A percentile compares a stretch with the other conserved stretches of the same genome.
phyloP scores from a whole-genome alignment of 2,888 invertebrate species.

The Andrena fulva region DNA sequence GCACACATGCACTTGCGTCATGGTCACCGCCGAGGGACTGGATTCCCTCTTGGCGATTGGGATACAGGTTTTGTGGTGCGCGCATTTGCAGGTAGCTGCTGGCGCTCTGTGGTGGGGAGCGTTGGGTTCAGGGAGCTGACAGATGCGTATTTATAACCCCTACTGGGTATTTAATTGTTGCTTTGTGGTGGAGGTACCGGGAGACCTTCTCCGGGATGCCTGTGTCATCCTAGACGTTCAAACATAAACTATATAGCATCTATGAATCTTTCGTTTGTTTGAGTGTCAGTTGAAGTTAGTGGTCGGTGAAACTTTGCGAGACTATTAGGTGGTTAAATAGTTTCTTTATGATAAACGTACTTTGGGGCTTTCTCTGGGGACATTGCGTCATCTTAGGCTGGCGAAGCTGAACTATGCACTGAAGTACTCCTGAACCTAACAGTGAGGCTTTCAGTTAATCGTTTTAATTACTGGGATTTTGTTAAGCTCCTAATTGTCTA shows the following conservation, averaged over 20 bases:
- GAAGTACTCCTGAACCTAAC: neutral
- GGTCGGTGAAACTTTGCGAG: neutral
- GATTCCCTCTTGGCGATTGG: neutral
- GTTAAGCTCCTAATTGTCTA: too few relatives aligned
- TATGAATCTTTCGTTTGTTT: neutral
- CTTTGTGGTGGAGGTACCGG: neutral
- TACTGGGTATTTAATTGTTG: too few relatives aligned
- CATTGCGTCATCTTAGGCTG: too few relatives aligned
- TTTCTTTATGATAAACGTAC: too few relatives aligned
- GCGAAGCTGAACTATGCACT: neutral
- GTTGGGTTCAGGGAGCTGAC: neutral
- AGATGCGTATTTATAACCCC: too few relatives aligned
- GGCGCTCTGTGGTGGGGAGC: neutral
- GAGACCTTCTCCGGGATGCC: neutral
- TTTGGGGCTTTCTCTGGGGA: too few relatives aligned
- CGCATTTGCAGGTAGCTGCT: neutral
- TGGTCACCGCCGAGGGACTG: neutral
- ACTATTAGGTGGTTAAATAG: neutral
- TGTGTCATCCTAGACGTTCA: neutral
- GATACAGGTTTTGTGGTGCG: neutral
- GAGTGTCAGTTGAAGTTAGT: neutral
- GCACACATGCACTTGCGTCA: constrained; percentile 7
- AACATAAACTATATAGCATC: neutral
- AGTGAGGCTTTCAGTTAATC: too few relatives aligned
- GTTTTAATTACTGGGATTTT: too few relatives aligned